phyloP scores from a whole-genome alignment of 1,140 invertebrate genomes.

The Drosophila auraria region DNA sequence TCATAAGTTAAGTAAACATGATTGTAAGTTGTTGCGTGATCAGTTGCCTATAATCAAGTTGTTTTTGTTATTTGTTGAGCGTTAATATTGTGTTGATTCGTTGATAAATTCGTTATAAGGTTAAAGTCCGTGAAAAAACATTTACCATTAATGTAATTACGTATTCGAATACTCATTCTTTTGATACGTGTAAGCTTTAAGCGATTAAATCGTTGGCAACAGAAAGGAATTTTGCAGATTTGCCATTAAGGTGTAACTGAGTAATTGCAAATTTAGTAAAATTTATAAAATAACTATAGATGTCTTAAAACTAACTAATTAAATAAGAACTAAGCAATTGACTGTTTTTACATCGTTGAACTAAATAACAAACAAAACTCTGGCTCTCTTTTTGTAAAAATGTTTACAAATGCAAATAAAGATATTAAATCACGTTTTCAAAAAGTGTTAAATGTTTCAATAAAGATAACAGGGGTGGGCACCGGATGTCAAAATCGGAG shows the following conservation, averaged over 20 bases:
- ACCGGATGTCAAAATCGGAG: neutral
- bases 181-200: slow-evolving; percentile 14
- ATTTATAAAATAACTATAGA: slow-evolving; percentile 6
- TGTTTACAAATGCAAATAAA: slow-evolving; percentile 1
- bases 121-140: neutral
- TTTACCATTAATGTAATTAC: slow-evolving; percentile 3
- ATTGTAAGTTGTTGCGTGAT: slow-evolving; percentile 29
- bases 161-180: neutral
- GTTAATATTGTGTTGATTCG: slow-evolving; percentile 22
- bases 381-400: slow-evolving; percentile 23
- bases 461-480: neutral
- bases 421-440: slow-evolving; percentile 9
- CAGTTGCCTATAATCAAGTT: slow-evolving; percentile 27
- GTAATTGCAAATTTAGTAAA: neutral
- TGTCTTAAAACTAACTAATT: neutral
- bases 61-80: slow-evolving; percentile 35
- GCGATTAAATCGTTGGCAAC: slow-evolving; percentile 17
- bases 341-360: slow-evolving; percentile 26
- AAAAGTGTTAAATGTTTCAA: neutral
- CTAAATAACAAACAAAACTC: neutral
- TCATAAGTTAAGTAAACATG: slow-evolving; percentile 29
- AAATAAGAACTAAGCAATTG: slow-evolving; percentile 16
- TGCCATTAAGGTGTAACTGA: neutral
- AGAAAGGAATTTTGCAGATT: neutral
- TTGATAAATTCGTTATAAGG: slow-evolving; percentile 11